A percentile compares a stretch with the other conserved stretches of the same genome.
Conservation (phyloP, 1,140 invertebrate genomes). For the Eupristina koningsbergeri region DNA sequence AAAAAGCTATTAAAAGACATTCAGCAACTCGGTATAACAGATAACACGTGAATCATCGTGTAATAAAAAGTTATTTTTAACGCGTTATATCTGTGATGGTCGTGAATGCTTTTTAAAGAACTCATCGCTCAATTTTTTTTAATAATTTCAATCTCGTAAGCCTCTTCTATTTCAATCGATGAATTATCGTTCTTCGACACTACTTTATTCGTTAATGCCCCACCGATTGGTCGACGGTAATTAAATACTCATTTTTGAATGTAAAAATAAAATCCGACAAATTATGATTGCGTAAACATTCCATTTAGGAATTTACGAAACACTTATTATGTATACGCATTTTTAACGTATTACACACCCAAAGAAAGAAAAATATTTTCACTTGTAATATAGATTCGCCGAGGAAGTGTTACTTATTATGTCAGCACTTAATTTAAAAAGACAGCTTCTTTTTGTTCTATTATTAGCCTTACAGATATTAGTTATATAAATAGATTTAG, state of each 20-base stretch:
- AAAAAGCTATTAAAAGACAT: conserved; percentile 37
- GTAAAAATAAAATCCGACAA: background rate
- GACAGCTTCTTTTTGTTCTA: background rate
- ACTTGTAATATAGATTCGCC: background rate
- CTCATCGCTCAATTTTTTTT: conserved; percentile 14
- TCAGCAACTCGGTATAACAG: conserved; percentile 25
- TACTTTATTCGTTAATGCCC: background rate
- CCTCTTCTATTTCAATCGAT: background rate
- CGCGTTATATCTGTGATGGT: background rate
- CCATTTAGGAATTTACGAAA: background rate
- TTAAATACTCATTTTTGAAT: background rate
- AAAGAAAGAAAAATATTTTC: background rate
- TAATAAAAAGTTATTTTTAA: conserved; percentile 43
- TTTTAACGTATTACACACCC: background rate
- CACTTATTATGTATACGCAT: background rate
- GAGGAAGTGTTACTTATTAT: background rate
- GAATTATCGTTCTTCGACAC: background rate
- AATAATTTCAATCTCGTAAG: conserved; percentile 31
- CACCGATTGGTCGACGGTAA: background rate
- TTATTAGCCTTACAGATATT: background rate
- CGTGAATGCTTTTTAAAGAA: conserved; percentile 17
- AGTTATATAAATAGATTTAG: background rate
- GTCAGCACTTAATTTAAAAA: background rate
- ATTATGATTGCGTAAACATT: background rate
- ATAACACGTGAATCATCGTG: conserved; percentile 41